Percentiles rank a stretch among this genome's conserved stretches.
These are phyloP conservation scores for Promerops cafer DNA, from an alignment of 2,113 vertebrate species.

Conservation along the genomic window DNA sequence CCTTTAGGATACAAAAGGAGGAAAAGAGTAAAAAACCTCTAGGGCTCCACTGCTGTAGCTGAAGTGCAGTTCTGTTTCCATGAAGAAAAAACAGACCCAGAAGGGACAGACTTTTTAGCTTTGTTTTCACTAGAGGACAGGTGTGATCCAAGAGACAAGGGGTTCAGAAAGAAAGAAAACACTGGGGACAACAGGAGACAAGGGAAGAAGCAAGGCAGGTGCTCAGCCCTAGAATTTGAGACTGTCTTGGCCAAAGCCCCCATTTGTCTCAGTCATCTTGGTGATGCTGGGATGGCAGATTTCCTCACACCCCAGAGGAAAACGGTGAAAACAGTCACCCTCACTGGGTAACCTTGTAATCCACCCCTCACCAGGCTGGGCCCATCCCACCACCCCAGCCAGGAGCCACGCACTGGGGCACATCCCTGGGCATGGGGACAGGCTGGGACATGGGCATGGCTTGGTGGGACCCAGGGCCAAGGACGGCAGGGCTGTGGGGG, in stretches of 20 bases:
- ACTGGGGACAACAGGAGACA: fast-evolving
- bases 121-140: not conserved
- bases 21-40: not conserved
- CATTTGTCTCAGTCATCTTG: fast-evolving
- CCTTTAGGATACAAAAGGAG: not conserved
- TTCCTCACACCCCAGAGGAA: not conserved
- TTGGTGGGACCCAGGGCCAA: fast-evolving
- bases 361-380: not conserved
- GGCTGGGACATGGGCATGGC: not conserved
- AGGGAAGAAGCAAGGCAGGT: not conserved
- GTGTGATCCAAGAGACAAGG: not conserved
- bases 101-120: not conserved
- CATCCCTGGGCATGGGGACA: not conserved
- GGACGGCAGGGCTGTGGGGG: not conserved
- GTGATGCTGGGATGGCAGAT: not conserved
- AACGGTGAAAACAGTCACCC: fast-evolving
- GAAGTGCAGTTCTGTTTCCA: not conserved
- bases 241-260: not conserved
- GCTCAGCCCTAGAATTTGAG: not conserved
- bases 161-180: not conserved
- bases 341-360: not conserved
- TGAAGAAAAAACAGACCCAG: not conserved
- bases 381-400: not conserved
- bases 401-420: not conserved
- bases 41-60: not conserved